A percentile compares a stretch with the other conserved stretches of the same genome.
phyloP scores from a whole-genome alignment of 2,888 invertebrate species.

The Callinectes sapidus region DNA sequence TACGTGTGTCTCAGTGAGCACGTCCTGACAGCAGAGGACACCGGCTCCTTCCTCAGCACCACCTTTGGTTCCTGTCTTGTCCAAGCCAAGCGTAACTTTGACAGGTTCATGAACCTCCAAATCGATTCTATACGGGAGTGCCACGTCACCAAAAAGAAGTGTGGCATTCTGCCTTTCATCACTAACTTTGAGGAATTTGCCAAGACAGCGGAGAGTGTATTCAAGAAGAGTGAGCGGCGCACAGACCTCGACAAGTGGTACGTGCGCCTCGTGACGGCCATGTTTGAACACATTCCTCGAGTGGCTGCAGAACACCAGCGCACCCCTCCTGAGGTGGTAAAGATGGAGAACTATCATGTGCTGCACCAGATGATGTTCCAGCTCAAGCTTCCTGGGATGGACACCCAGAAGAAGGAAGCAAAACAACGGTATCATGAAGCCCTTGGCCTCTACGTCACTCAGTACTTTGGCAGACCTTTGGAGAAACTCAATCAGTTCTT shows the following conservation, averaged over 20 bases:
- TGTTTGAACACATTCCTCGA: constrained; percentile 86
- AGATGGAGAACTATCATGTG: constrained; percentile 94
- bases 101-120: constrained; percentile 91
- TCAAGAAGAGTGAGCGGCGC: constrained; percentile 89
- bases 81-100: constrained; percentile 92
- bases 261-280: constrained; percentile 85
- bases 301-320: constrained; percentile 84
- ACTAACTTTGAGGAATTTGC: constrained; percentile 94
- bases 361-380: constrained; percentile 90
- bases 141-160: constrained; percentile 86
- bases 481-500: constrained; percentile 96
- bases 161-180: constrained; percentile 92
- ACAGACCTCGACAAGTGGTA: constrained; percentile 96
- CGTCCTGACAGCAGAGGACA: constrained; percentile 91
- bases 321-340: constrained; percentile 93
- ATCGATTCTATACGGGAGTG: constrained; percentile 88
- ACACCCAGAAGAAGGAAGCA: constrained; percentile 90
- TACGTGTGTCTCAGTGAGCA: constrained; percentile 93
- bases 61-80: constrained; percentile 90
- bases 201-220: constrained; percentile 89
- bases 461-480: constrained; percentile 94
- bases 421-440: constrained; percentile 93
- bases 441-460: constrained; percentile 91
- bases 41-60: constrained; percentile 90
- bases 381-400: constrained; percentile 92